Percentiles rank a stretch among this genome's conserved stretches.
Conservation (phyloP, 2,888 invertebrate species). For the Aplocera efformata region DNA sequence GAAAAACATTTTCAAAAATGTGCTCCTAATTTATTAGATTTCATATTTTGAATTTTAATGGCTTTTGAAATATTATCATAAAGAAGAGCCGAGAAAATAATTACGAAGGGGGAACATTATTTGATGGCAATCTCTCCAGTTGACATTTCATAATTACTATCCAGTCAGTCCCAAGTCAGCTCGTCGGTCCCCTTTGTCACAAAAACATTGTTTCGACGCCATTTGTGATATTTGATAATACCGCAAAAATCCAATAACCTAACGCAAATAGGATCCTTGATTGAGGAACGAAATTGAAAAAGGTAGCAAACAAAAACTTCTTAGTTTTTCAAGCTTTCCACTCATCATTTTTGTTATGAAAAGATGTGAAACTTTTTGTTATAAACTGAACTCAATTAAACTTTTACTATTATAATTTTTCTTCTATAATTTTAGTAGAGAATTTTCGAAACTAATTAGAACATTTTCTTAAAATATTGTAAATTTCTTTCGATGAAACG, state of each 20-base stretch:
- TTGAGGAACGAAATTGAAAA: background rate
- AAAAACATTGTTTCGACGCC: conserved; percentile 11
- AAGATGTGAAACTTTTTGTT: conserved; percentile 6
- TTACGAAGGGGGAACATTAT: conserved; percentile 21
- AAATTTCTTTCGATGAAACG: too few relatives aligned
- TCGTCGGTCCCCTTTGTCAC: conserved; percentile 8
- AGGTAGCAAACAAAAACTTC: background rate
- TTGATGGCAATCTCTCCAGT: conserved; percentile 22
- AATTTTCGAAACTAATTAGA: too few relatives aligned
- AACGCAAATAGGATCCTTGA: conserved; percentile 4
- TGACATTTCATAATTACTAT: conserved; percentile 29
- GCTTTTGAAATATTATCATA: conserved; percentile 1
- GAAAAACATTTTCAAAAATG: too few relatives aligned
- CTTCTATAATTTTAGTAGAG: background rate
- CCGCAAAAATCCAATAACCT: background rate
- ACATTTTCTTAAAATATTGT: too few relatives aligned
- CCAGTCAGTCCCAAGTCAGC: conserved; percentile 19
- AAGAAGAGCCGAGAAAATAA: conserved; percentile 11
- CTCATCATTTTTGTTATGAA: conserved; percentile 3
- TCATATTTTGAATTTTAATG: background rate
- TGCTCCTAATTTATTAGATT: too few relatives aligned
- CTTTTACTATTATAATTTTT: background rate
- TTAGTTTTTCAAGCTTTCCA: background rate
- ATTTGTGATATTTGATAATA: background rate
- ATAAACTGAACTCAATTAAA: background rate